A percentile compares a stretch with the other conserved stretches of the same genome.
phyloP scores from a whole-genome alignment of 2,113 vertebrate species.

The Pomatorhinus ruficollis region DNA sequence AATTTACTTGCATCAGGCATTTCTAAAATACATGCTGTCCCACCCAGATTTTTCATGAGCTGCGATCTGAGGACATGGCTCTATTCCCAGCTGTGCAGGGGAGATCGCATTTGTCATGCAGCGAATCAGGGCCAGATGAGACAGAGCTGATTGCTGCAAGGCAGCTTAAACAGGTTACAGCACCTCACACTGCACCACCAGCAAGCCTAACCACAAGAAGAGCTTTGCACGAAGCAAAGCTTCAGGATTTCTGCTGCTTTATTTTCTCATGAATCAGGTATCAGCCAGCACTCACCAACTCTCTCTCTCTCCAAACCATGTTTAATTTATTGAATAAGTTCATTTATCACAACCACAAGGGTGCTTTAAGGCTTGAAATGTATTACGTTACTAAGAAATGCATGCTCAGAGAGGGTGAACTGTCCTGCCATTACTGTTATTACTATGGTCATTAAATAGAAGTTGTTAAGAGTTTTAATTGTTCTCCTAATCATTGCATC shows the following conservation, averaged over 20 bases:
- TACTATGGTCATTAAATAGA: neutral
- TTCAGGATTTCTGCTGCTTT: neutral
- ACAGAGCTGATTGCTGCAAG: neutral
- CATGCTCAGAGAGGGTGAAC: neutral
- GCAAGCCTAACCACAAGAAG: neutral
- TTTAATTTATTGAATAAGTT: slow-evolving; percentile 29
- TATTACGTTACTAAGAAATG: neutral
- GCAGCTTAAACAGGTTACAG: neutral
- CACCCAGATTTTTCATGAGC: slow-evolving; percentile 39
- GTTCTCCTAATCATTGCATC: slow-evolving; percentile 6
- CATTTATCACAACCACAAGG: neutral
- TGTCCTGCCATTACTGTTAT: neutral
- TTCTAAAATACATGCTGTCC: slow-evolving; percentile 31
- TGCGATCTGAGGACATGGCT: neutral
- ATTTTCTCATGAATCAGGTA: neutral
- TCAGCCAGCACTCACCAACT: neutral
- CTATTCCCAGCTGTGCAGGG: slow-evolving; percentile 11
- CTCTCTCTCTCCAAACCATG: neutral
- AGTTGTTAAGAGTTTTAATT: neutral
- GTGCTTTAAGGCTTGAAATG: neutral
- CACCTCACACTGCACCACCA: neutral
- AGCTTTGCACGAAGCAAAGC: neutral
- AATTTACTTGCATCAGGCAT: slow-evolving; percentile 12
- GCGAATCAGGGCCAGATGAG: neutral
- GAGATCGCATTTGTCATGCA: neutral